Percentiles rank a stretch among this genome's conserved stretches.
Conservation (phyloP, 2,113 vertebrate genomes). For the Crotalus horridus region DNA sequence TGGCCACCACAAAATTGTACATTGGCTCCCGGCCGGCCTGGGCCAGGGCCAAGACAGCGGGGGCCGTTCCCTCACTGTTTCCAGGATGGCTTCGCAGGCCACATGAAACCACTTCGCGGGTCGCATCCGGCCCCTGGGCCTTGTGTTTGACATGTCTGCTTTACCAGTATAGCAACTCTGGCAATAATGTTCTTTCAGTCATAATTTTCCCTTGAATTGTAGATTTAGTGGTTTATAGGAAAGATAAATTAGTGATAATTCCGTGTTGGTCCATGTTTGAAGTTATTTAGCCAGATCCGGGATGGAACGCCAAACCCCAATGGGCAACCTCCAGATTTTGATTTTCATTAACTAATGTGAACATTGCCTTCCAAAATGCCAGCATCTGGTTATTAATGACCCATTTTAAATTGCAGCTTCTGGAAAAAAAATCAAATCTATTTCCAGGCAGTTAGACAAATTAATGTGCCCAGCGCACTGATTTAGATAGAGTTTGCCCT, state of each 20-base stretch:
- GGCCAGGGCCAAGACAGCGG: too few relatives aligned
- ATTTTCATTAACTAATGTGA: not conserved
- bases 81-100: too few relatives aligned
- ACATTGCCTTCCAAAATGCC: not conserved
- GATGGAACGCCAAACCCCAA: not conserved
- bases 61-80: too few relatives aligned
- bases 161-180: not conserved
- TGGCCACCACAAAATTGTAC: too few relatives aligned
- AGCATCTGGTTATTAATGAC: not conserved
- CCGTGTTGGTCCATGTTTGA: not conserved
- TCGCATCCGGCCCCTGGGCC: too few relatives aligned
- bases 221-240: not conserved
- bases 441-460: not conserved
- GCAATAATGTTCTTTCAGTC: not conserved
- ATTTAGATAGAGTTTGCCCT: too few relatives aligned
- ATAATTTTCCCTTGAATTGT: not conserved
- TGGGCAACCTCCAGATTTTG: not conserved
- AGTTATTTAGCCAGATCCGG: not conserved
- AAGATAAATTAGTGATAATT: not conserved
- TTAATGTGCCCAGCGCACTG: not conserved
- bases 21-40: too few relatives aligned
- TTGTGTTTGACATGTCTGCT: too few relatives aligned
- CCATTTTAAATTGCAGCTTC: not conserved
- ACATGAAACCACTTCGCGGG: too few relatives aligned
- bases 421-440: not conserved